A percentile compares a stretch with the other conserved stretches of the same genome.
phyloP scores from a whole-genome alignment of 2,113 vertebrate genomes.

The Pollachius pollachius region DNA sequence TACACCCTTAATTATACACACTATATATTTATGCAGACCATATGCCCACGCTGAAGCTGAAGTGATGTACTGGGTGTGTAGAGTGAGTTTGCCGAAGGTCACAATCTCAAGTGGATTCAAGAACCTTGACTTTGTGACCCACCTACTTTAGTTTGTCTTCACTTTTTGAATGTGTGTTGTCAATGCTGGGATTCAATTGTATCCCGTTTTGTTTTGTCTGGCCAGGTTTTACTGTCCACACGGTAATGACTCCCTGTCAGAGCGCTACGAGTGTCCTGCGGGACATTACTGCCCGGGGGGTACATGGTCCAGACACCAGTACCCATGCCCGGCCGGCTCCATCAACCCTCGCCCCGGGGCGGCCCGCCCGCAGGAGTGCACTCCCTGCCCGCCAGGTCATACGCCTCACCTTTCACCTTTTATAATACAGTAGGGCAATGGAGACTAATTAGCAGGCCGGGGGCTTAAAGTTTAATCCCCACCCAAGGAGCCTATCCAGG shows the following conservation, averaged over 20 bases:
- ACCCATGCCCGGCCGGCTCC: constrained; percentile 83
- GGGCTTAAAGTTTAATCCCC: not conserved
- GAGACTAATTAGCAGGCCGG: constrained; percentile 13
- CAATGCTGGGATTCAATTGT: constrained; percentile 1
- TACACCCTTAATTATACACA: no score
- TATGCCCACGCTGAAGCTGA: no score
- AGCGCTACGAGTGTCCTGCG: constrained; percentile 71
- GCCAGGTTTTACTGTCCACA: constrained; percentile 83
- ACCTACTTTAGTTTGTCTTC: no score
- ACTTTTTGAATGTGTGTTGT: no score
- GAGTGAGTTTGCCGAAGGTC: no score
- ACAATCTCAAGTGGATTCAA: no score
- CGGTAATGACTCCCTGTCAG: constrained; percentile 71
- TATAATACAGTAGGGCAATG: not conserved
- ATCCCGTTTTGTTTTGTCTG: constrained; percentile 24
- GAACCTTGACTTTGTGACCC: no score
- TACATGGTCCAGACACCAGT: constrained; percentile 76
- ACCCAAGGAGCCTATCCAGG: not conserved
- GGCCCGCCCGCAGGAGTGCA: constrained; percentile 71
- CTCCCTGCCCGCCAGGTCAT: constrained; percentile 84
- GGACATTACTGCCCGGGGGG: constrained; percentile 84
- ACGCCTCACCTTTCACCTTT: not conserved
- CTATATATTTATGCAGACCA: no score
- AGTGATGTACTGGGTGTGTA: no score
- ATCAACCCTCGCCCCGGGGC: constrained; percentile 75